Evolutionary conservation across 53 echinoderm and acorn worm species (phyloP), one percentile per base, ranked within the genome.

Genomic region (Zoroaster sp.): DNA sequence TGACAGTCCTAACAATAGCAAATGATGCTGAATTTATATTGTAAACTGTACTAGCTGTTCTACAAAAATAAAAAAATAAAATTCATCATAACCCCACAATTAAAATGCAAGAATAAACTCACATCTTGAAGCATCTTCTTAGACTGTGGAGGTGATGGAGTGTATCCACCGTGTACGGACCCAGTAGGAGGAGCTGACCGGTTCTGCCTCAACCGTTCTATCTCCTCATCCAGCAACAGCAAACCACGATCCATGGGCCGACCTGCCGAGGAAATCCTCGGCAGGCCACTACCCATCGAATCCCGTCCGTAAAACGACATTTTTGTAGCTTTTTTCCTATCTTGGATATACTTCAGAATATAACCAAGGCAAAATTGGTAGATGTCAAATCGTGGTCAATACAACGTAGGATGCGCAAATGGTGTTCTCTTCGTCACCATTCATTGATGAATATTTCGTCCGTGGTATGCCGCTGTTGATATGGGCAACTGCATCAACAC

Each of bases 51-150:
- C n/a, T n/a, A n/a, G n/a, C n/a, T n/a, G n/a, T n/a, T n/a, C n/a
- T n/a, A n/a, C n/a, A n/a, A n/a, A n/a, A n/a, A n/a, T n/a, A n/a
- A n/a, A n/a, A n/a, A n/a, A n/a, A n/a, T n/a, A n/a, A n/a, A n/a
- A n/a, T n/a, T n/a, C n/a, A n/a, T n/a, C n/a, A n/a, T n/a, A n/a
- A n/a, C n/a, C n/a, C n/a, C n/a, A n/a, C n/a, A n/a, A n/a, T n/a
- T n/a, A n/a, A n/a, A n/a, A n/a, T n/a, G n/a, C n/a, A n/a, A n/a
- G n/a, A n/a, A 67, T 3, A 40, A 20, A 94, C 96, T 96, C 72
- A 96, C 96, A 91, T 96, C 96, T 89, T 94, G 94, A 67, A 96
- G 90, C 63, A 94, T 80, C 79, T 93, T 94, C 73, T 94, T 91
- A 11, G 90, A 78, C 55, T 93, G 96, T 17, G 93, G 87, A 25